phyloP scores from a whole-genome alignment of 2,113 vertebrate species.

The Callithrix jacchus region DNA sequence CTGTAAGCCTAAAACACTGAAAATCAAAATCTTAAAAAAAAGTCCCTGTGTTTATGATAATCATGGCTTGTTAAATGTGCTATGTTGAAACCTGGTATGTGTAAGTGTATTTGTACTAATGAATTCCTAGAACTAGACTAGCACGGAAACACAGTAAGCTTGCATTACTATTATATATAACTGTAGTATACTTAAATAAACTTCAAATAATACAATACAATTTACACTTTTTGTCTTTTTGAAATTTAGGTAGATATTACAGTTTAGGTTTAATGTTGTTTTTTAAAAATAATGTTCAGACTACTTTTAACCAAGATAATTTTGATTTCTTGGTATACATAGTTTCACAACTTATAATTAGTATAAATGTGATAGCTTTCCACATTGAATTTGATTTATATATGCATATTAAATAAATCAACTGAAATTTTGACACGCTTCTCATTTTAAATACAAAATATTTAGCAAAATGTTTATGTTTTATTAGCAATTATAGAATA shows the following conservation, averaged over 20 bases:
- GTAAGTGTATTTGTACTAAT: neutral
- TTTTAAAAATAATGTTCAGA: neutral
- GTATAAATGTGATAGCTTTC: neutral
- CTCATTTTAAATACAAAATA: constrained; percentile 41
- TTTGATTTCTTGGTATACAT: neutral
- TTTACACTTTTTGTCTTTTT: neutral
- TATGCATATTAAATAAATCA: neutral
- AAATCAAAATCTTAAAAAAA: neutral
- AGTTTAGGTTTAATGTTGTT: neutral
- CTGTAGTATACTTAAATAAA: neutral
- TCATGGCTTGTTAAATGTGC: neutral
- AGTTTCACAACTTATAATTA: neutral
- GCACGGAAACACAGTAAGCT: neutral
- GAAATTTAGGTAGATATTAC: neutral
- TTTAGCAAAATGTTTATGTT: neutral
- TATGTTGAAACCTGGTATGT: neutral
- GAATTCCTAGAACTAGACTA: neutral
- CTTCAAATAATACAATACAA: neutral
- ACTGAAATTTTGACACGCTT: neutral
- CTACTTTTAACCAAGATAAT: neutral
- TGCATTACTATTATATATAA: neutral
- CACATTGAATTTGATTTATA: neutral
- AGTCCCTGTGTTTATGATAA: neutral
- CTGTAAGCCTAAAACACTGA: neutral
- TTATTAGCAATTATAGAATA: constrained; percentile 20